A percentile compares a stretch with the other conserved stretches of the same genome.
These are phyloP conservation scores for Scaptomyza graminum DNA, from an alignment of 1,140 invertebrate genomes.

Conservation along the genomic window DNA sequence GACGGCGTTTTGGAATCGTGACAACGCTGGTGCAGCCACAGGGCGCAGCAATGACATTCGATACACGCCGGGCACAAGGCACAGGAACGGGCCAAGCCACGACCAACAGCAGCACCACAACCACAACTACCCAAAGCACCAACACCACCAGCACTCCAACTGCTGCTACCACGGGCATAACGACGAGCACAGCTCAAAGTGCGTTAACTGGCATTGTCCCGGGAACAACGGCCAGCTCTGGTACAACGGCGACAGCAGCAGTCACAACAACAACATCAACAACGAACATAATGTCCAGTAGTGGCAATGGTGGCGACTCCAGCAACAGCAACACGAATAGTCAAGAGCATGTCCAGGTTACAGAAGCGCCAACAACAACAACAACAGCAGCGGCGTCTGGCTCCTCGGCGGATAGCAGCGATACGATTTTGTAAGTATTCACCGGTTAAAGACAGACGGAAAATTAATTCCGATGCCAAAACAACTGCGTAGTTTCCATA, in stretches of 20 bases:
- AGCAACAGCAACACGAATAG: slow-evolving; percentile 45
- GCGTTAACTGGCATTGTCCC: slow-evolving; percentile 15
- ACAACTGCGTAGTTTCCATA: neutral
- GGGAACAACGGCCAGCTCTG: slow-evolving; percentile 22
- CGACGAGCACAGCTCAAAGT: slow-evolving; percentile 52
- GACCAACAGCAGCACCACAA: slow-evolving; percentile 37
- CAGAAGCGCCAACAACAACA: slow-evolving; percentile 34
- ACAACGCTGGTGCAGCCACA: slow-evolving; percentile 34
- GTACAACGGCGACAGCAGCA: slow-evolving; percentile 16
- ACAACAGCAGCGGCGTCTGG: slow-evolving; percentile 20
- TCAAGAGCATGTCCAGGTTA: slow-evolving; percentile 49
- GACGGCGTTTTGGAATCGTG: slow-evolving; percentile 31
- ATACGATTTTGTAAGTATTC: slow-evolving; percentile 69
- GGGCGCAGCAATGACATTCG: slow-evolving; percentile 73
- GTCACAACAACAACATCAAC: slow-evolving; percentile 43
- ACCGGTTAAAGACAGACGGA: no score
- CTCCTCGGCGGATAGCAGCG: slow-evolving; percentile 41
- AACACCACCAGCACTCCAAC: slow-evolving; percentile 8
- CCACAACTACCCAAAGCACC: slow-evolving; percentile 40
- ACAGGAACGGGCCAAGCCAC: slow-evolving; percentile 63
- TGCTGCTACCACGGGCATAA: slow-evolving; percentile 7
- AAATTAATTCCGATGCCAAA: no score
- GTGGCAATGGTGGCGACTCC: slow-evolving; percentile 9
- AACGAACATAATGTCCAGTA: slow-evolving; percentile 1
- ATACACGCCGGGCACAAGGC: slow-evolving; percentile 68